A percentile compares a stretch with the other conserved stretches of the same genome.
These are phyloP conservation scores for Micronisus gabar DNA, from an alignment of 2,113 vertebrate species.

Conservation along the genomic window DNA sequence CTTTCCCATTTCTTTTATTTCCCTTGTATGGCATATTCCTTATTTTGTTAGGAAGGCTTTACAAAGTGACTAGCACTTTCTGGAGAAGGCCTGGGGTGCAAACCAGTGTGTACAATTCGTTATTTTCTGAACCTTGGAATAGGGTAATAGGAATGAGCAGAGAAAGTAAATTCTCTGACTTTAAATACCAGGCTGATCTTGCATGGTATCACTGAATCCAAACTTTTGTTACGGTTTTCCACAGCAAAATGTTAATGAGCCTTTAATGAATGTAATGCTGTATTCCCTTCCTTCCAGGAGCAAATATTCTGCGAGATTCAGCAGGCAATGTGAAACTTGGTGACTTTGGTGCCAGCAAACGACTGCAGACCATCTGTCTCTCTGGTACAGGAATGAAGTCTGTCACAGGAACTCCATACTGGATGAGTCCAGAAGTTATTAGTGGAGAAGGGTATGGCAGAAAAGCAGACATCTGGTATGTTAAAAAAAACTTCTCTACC, in stretches of 20 bases:
- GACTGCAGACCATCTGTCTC: slow-evolving; percentile 96
- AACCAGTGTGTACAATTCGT: background rate
- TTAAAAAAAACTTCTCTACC: background rate
- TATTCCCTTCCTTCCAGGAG: slow-evolving; percentile 76
- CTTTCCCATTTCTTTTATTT: background rate
- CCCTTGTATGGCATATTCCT: background rate
- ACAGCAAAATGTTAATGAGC: background rate
- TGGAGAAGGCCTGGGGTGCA: background rate
- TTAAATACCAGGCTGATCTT: background rate
- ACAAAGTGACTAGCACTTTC: background rate
- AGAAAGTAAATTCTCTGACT: background rate
- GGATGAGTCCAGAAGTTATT: slow-evolving; percentile 99
- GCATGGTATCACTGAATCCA: background rate
- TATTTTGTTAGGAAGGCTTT: background rate
- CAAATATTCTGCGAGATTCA: slow-evolving; percentile 96
- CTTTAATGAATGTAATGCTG: background rate
- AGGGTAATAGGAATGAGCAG: background rate
- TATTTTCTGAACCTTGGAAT: background rate
- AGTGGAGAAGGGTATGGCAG: slow-evolving; percentile 97
- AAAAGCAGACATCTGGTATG: slow-evolving; percentile 98
- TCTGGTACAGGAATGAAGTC: slow-evolving; percentile 98
- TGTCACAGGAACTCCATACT: slow-evolving; percentile 96
- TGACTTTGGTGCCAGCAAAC: slow-evolving; percentile 96
- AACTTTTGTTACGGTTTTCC: background rate
- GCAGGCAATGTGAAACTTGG: slow-evolving; percentile 97